Percentiles rank a stretch among this genome's conserved stretches.
These are phyloP conservation scores for Camelus dromedarius DNA, from an alignment of 2,113 vertebrate genomes.

Conservation along the genomic window DNA sequence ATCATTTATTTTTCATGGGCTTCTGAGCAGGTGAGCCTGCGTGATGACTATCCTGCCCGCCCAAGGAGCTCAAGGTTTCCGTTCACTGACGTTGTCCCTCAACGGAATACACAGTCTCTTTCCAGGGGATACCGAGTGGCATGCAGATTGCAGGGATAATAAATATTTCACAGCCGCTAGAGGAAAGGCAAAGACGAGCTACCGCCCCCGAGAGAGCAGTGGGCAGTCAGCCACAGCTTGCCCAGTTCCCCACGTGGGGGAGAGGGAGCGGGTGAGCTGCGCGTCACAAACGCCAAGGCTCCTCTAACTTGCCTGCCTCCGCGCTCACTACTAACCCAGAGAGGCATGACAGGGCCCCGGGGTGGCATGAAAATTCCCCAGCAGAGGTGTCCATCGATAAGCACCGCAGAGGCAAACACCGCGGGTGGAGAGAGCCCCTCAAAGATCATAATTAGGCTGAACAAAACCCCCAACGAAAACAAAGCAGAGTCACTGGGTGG, in stretches of 20 bases:
- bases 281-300: neutral
- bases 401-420: neutral
- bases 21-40: neutral
- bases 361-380: conserved; percentile 60
- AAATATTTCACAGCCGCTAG: neutral
- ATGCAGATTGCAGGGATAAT: neutral
- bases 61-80: accelerated
- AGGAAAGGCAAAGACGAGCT: neutral
- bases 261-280: neutral
- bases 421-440: conserved; percentile 47
- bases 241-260: accelerated
- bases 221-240: neutral
- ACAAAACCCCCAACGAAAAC: neutral
- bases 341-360: neutral
- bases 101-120: accelerated
- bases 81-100: no score
- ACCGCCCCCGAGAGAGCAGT: neutral
- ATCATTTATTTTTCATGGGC: neutral
- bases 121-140: neutral
- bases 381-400: conserved; percentile 68
- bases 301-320: conserved; percentile 35
- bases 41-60: accelerated
- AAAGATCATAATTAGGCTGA: conserved; percentile 70
- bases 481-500: conserved; percentile 45
- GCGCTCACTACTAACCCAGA: conserved; percentile 60